A percentile compares a stretch with the other conserved stretches of the same genome.
Evolutionary conservation across 2,888 invertebrate genomes (phyloP).

Genomic region (Clusia tigrina): DNA sequence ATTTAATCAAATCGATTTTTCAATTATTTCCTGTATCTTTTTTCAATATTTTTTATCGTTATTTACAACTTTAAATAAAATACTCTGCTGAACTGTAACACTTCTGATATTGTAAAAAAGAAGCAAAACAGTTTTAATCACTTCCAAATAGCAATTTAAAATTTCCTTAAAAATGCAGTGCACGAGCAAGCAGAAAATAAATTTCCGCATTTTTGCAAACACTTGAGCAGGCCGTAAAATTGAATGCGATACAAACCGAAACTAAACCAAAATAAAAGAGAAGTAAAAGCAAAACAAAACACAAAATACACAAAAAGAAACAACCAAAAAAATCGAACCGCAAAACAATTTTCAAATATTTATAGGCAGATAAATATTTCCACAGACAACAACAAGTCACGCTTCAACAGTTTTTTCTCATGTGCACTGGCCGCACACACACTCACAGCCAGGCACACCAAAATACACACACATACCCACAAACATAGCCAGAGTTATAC

Average conservation of each 20-base stretch:
- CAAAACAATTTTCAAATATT: constrained; percentile 45
- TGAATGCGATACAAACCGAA: background rate
- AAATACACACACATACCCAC: too few species aligned
- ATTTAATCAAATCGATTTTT: too few species aligned
- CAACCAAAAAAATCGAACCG: constrained; percentile 24
- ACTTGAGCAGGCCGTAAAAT: background rate
- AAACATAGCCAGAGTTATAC: too few species aligned
- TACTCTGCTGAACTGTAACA: background rate
- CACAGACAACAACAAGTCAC: constrained; percentile 45
- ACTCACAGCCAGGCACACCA: too few species aligned
- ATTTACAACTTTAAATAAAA: background rate
- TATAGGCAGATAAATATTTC: constrained; percentile 45
- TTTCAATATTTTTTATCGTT: background rate
- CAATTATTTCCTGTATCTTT: background rate
- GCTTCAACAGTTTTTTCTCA: constrained; percentile 51
- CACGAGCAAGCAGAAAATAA: constrained; percentile 38
- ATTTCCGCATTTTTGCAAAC: constrained; percentile 47
- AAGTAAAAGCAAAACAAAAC: too few species aligned
- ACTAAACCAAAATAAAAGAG: background rate
- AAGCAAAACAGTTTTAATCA: constrained; percentile 50
- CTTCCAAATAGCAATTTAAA: constrained; percentile 51
- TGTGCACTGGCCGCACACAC: constrained; percentile 32
- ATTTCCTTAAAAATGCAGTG: constrained; percentile 45
- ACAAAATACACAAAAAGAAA: background rate
- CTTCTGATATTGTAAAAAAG: constrained; percentile 23